Evolutionary conservation across 2,113 vertebrate species (phyloP).

Genomic region (Seriola dumerili): DNA sequence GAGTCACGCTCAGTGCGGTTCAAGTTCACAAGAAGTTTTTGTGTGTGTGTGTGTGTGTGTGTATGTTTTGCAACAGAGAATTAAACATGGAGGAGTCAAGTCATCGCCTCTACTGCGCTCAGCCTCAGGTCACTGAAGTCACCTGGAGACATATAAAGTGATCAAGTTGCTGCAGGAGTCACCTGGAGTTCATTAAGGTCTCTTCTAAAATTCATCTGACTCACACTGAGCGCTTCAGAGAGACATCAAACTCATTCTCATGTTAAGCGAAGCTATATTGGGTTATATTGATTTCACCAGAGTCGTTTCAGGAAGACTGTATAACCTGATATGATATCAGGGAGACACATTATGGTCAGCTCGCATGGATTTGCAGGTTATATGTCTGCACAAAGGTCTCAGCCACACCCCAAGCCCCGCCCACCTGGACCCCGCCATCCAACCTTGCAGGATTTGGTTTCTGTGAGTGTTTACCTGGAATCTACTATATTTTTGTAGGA

Average conservation of each 20-base stretch:
- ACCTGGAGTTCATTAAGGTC: slow-evolving; percentile 31
- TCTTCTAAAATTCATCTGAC: slow-evolving; percentile 54
- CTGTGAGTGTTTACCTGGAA: too few species aligned
- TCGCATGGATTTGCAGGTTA: slow-evolving; percentile 1
- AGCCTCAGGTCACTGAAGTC: slow-evolving; percentile 44
- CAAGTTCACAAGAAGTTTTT: slow-evolving; percentile 28
- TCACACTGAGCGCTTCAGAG: slow-evolving; percentile 27
- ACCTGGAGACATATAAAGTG: slow-evolving; percentile 32
- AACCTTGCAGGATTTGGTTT: too few species aligned
- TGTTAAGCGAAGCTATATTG: slow-evolving; percentile 51
- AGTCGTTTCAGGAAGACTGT: slow-evolving; percentile 70
- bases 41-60: neutral
- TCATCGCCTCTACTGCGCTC: slow-evolving; percentile 1
- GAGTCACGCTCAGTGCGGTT: neutral
- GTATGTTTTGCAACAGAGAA: neutral
- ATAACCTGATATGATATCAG: slow-evolving; percentile 57
- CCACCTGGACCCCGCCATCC: too few species aligned
- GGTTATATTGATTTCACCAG: slow-evolving; percentile 57
- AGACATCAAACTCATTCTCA: slow-evolving; percentile 50
- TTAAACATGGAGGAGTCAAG: neutral
- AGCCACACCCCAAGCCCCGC: too few species aligned
- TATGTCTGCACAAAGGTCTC: slow-evolving; percentile 32
- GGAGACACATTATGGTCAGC: slow-evolving; percentile 17
- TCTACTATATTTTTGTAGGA: too few species aligned
- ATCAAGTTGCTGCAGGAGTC: slow-evolving; percentile 39